Evolutionary conservation across 2,113 vertebrate species (phyloP).

Genomic region (Hemicordylus capensis): DNA sequence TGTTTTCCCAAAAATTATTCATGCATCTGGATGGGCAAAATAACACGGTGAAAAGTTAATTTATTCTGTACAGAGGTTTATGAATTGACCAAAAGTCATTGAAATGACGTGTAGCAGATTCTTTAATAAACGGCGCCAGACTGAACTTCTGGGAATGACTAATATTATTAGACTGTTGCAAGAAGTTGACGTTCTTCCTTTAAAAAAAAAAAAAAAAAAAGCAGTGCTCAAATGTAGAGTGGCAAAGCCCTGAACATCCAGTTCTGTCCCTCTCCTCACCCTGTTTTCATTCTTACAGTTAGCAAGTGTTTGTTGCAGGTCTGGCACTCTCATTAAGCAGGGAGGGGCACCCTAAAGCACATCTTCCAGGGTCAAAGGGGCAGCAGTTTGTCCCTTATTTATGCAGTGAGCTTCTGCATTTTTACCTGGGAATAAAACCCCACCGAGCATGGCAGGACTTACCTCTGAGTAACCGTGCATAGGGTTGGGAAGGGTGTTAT

Average conservation of each 20-base stretch:
- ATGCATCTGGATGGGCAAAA: constrained; percentile 18
- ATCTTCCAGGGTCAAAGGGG: not conserved
- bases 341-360: no score
- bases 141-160: constrained; percentile 7
- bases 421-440: no score
- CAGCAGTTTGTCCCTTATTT: not conserved
- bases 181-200: not conserved
- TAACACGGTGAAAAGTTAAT: rapidly evolving
- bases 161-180: not conserved
- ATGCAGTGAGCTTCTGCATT: no score
- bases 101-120: not conserved
- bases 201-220: no score
- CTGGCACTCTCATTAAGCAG: not conserved
- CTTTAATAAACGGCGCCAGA: not conserved
- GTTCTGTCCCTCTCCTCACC: no score
- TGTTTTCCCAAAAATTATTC: constrained; percentile 48
- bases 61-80: not conserved
- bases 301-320: not conserved
- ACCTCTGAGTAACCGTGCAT: no score
- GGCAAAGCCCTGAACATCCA: no score
- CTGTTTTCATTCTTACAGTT: not conserved
- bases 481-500: not conserved
- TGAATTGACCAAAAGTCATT: not conserved
- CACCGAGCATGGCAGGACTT: no score
- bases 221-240: not conserved